Evolutionary conservation across 2,888 invertebrate genomes (phyloP).

Genomic region (Heliconius hortense): DNA sequence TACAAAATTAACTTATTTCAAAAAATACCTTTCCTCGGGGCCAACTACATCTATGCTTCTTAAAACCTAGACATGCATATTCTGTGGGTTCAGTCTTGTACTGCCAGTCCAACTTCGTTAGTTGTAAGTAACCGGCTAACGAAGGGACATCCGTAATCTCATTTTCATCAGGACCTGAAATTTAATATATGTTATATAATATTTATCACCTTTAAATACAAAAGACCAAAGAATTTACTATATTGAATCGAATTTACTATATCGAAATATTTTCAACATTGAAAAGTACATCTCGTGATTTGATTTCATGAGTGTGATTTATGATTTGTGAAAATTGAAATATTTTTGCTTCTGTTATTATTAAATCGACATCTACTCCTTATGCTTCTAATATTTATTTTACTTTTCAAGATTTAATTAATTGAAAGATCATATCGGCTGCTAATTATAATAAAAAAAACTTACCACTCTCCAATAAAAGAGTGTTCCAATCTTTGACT

Average conservation of each 20-base stretch:
- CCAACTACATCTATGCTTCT: constrained; percentile 92
- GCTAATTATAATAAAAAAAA: background rate
- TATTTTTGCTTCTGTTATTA: no score
- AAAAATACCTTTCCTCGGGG: constrained; percentile 87
- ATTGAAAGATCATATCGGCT: background rate
- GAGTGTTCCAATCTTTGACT: constrained; percentile 87
- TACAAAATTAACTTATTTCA: background rate
- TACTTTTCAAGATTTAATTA: background rate
- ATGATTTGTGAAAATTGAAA: no score
- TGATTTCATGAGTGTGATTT: no score
- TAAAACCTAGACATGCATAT: constrained; percentile 91
- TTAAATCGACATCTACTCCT: no score
- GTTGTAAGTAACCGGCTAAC: constrained; percentile 91
- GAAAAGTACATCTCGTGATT: no score
- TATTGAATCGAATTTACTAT: background rate
- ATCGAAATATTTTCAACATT: no score
- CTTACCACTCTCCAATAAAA: constrained; percentile 88
- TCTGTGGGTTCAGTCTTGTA: constrained; percentile 93
- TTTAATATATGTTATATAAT: background rate
- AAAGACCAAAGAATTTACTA: background rate
- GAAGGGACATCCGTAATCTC: constrained; percentile 94
- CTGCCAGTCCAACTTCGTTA: constrained; percentile 93
- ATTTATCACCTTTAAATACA: background rate
- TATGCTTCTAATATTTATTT: no score
- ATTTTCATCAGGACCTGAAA: constrained; percentile 91